Evolutionary conservation across 1,140 invertebrate species (phyloP).

Genomic region (Euura lappo): DNA sequence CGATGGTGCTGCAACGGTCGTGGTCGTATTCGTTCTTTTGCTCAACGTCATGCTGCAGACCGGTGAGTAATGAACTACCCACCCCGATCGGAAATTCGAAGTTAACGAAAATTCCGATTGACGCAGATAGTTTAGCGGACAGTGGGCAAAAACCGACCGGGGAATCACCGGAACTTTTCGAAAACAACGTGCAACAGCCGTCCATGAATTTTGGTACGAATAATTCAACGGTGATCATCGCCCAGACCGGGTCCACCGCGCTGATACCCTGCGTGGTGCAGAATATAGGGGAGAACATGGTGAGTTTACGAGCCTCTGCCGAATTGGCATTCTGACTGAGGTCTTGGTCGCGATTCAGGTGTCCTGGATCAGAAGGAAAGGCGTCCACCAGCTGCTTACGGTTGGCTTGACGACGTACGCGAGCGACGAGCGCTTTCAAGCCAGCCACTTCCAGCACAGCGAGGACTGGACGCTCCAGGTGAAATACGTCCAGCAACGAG

Average conservation of each 20-base stretch:
- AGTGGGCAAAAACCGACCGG: not conserved
- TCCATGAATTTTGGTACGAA: conserved; percentile 79
- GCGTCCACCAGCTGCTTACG: conserved; percentile 78
- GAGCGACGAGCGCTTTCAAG: conserved; percentile 85
- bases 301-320: conserved; percentile 61
- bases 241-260: conserved; percentile 82
- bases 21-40: not conserved
- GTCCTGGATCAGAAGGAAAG: conserved; percentile 82
- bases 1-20: not conserved
- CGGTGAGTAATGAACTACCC: not conserved
- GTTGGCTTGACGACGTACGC: conserved; percentile 84
- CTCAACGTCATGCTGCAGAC: conserved; percentile 2
- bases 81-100: too few relatives aligned
- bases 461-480: conserved; percentile 90
- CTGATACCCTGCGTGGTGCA: conserved; percentile 81
- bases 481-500: conserved; percentile 79
- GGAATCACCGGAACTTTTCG: not conserved
- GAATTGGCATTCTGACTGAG: too few relatives aligned
- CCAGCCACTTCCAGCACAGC: conserved; percentile 82
- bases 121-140: not conserved
- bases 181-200: conserved; percentile 43
- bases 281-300: conserved; percentile 84
- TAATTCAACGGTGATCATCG: conserved; percentile 79
- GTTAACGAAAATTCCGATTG: too few relatives aligned
- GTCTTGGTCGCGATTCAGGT: conserved; percentile 63